Conservation (phyloP, 2,888 invertebrate species). For the Campopleginae sp. region DNA sequence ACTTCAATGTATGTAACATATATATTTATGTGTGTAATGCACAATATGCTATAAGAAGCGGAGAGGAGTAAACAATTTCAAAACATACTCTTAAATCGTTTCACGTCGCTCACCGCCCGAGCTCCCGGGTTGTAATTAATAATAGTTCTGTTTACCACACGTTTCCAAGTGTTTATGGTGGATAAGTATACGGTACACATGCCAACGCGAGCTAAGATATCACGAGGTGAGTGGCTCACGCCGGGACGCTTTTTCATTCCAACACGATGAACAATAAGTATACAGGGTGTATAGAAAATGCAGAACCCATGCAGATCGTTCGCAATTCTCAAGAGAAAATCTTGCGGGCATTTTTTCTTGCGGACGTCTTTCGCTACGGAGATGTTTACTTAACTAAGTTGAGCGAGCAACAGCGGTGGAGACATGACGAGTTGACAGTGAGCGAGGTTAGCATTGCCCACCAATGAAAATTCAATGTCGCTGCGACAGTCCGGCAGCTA, state of each 20-base stretch:
- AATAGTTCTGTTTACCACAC: conserved; percentile 64
- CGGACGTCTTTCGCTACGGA: too few relatives aligned
- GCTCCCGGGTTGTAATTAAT: conserved; percentile 67
- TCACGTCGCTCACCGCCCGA: conserved; percentile 61
- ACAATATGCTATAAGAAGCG: conserved; percentile 14
- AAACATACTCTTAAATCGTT: conserved; percentile 66
- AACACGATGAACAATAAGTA: conserved; percentile 24
- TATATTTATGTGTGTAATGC: background rate
- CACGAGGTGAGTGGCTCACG: conserved; percentile 36
- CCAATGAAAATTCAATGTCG: background rate
- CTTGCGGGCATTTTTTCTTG: background rate
- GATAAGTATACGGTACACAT: conserved; percentile 62
- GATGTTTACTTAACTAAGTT: background rate
- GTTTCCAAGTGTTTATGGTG: conserved; percentile 66
- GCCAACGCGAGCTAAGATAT: conserved; percentile 38
- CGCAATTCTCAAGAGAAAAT: background rate
- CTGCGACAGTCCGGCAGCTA: background rate
- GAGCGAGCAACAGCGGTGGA: too few relatives aligned
- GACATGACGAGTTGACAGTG: too few relatives aligned
- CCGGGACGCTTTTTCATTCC: conserved; percentile 25
- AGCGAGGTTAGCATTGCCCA: background rate
- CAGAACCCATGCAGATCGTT: background rate
- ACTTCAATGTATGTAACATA: background rate
- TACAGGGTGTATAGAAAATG: conserved; percentile 1
- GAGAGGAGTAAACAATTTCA: conserved; percentile 65